Evolutionary conservation across 2,888 invertebrate species (phyloP), one percentile per base, ranked within the genome.

Genomic region (Eupeodes latifasciatus): DNA sequence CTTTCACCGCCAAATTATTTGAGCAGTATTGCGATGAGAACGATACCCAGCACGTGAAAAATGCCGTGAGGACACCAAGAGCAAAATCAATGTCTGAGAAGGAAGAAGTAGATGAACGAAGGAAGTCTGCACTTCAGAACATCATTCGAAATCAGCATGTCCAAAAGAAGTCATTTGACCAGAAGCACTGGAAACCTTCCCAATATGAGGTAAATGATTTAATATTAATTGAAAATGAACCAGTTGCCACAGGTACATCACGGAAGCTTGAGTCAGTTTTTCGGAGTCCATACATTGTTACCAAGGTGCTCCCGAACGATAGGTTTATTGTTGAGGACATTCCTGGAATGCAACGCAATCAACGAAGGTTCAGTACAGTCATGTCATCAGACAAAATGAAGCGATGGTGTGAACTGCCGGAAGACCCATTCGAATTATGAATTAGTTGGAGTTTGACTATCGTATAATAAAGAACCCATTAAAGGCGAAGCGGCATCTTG

Each of bases 1-100:
- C 44, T 16, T 47, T 64, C 44, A 64, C 64, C n/a, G 14, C 44
- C n/a, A 40, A 44, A 40, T 10, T 44, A 16, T 64, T 64, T 16
- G 44, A 40, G 44, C 47, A 47, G 40, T 64, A 44, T 27, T 64
- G 64, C 16, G 64, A 64, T 3, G 64, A 64, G 14, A 62, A 62
- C 40, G 62, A 36, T 14, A 47, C 47, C 44, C 44, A 64, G 44
- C 64, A 44, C 47, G 44, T 64, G 10, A 64, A 40, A 40, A 62
- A 34, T 14, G 62, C 40, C 12, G 40, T 62, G 27, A 62, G 62
- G 62, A 62, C 62, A 47, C 4, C 47, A 47, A 47, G 47, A 11
- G 62, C 40, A 27, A 36, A 2, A n/a, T 5, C 19, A 55, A 19
- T 16, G 16, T 19, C 16, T 19, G 55, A 19, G 10, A 19, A 19